Base-by-base conservation (phyloP, 1,140 invertebrate genomes). In the Danaus plexippus region DNA sequence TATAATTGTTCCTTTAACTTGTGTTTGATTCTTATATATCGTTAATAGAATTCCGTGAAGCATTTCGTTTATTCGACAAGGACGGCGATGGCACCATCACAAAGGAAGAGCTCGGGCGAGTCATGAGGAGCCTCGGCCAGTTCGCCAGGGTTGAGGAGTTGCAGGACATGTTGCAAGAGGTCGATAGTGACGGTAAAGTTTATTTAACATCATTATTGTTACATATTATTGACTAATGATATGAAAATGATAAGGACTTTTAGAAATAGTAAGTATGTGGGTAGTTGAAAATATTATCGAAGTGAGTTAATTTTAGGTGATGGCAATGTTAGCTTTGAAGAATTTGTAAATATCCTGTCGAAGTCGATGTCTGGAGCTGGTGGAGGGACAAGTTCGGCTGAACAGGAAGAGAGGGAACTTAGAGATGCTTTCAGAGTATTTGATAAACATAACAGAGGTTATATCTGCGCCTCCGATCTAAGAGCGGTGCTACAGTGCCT, bases 331-430 rank as follows among this genome's bases (percentile, higher is more conserved):
- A 95, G 94, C 71, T 96, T 97, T 69, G 95, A 97, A 65, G 96
- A 97, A 80, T 97, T 97, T 73, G 94, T 97, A 3, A 94, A 95
- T 79, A 96, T 97, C 41, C 93, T 96, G 45, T 95, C 94, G 60
- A 95, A 95, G 77, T 94, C 95, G 73, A 90, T 91, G 60, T 91
- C 90, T 43, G 89, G 89, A 57, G 90, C 90, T 57, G 88, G 90
- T 11, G 89, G 92, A 64, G 75, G 90, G 74, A 57, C 89, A 85
- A 59, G 88, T 84, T 51, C 77, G 0, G 89, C 91, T 22, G 92
- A 94, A 71, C 91, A 94, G 74, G 91, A 97, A 76, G 95, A 97
- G 72, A 92, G 95, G 63, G 95, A 96, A 72, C 83, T 96, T n/a
- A 82, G 94, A 43, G 94, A 96, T 75, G 94, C 94, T n/a, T 96